Conservation (phyloP, 2,113 vertebrate species). For the Motacilla alba region DNA sequence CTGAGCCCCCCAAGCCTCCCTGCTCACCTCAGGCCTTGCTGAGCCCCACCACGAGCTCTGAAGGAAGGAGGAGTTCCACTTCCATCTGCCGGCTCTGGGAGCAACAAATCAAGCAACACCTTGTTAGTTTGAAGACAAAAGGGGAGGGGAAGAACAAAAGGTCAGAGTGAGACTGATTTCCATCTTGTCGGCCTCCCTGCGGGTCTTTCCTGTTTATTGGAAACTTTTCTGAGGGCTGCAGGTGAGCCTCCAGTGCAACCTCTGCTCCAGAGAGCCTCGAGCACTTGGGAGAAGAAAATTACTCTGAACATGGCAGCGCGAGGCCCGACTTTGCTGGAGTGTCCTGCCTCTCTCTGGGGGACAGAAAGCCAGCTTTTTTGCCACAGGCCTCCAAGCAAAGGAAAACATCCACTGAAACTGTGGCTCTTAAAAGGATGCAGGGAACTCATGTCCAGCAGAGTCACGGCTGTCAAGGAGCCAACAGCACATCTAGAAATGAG, state of each 20-base stretch:
- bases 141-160: slow-evolving; percentile 5
- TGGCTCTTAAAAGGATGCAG: background rate
- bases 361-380: background rate
- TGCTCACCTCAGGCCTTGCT: background rate
- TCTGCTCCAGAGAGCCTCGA: background rate
- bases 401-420: background rate
- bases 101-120: background rate
- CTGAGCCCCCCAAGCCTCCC: background rate
- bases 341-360: background rate
- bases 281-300: background rate
- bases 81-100: background rate
- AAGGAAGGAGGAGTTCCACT: background rate
- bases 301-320: accelerated
- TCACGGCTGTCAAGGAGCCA: background rate
- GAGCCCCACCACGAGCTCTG: accelerated
- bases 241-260: background rate
- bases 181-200: background rate
- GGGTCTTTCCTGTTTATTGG: slow-evolving; percentile 44
- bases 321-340: background rate
- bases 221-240: background rate
- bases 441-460: accelerated
- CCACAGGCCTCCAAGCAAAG: background rate
- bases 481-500: background rate
- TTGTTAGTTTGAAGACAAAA: slow-evolving; percentile 13
- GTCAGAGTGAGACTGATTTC: background rate